Conservation (phyloP, 2,888 invertebrate species). For the Eristalinus sepulchralis region DNA sequence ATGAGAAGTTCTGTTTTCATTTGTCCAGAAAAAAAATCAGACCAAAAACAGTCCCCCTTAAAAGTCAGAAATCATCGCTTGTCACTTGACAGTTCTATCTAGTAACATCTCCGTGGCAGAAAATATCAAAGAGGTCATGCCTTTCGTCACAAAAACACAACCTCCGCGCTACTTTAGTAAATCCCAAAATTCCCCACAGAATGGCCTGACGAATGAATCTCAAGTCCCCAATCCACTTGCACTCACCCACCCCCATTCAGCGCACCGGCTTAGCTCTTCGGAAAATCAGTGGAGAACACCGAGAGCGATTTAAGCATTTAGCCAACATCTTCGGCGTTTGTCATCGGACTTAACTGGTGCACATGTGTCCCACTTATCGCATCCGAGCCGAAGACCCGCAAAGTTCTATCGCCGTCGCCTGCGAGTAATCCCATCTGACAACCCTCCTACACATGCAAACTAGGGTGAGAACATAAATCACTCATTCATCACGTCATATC, state of each 20-base stretch:
- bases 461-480: constrained; percentile 67
- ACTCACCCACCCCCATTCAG: not conserved
- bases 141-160: too few species aligned
- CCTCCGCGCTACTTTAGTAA: too few species aligned
- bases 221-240: not conserved
- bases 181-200: not conserved
- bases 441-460: constrained; percentile 37
- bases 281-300: not conserved
- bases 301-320: not conserved
- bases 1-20: too few species aligned
- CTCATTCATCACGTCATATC: constrained; percentile 61
- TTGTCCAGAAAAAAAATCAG: too few species aligned
- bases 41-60: too few species aligned
- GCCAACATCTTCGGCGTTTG: not conserved
- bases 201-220: not conserved
- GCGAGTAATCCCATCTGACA: constrained; percentile 31
- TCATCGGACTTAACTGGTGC: not conserved
- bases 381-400: constrained; percentile 1
- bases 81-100: too few species aligned
- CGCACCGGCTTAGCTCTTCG: not conserved
- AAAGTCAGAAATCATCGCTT: too few species aligned
- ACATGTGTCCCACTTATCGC: constrained; percentile 11
- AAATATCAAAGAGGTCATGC: too few species aligned
- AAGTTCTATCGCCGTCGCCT: not conserved
- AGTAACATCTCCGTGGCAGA: too few species aligned